Evolutionary conservation across 2,113 vertebrate species (phyloP).

Genomic region (Vireo altiloquus): DNA sequence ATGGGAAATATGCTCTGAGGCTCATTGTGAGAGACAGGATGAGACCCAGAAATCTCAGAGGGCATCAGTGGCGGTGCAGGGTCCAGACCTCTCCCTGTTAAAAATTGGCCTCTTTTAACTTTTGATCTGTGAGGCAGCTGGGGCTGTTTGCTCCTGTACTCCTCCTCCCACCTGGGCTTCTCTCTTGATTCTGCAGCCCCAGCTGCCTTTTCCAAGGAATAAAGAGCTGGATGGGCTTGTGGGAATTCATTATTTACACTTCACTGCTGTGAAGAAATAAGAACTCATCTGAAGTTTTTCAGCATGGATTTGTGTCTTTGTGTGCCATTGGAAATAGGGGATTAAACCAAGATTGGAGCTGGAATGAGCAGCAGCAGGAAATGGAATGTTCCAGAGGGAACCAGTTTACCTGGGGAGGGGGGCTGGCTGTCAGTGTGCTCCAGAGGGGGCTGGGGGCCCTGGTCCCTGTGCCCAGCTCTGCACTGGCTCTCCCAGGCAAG

Average conservation of each 20-base stretch:
- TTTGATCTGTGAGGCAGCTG: rapidly evolving
- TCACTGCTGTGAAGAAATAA: not conserved
- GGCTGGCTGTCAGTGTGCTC: not conserved
- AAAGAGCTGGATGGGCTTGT: not conserved
- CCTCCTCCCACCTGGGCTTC: not conserved
- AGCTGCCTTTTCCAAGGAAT: rapidly evolving
- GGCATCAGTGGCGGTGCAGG: rapidly evolving
- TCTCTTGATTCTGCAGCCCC: not conserved
- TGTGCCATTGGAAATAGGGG: not conserved
- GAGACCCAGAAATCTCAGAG: rapidly evolving
- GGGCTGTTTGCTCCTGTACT: not conserved
- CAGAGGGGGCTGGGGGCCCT: not conserved
- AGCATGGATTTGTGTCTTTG: not conserved
- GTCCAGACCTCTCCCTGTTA: not conserved
- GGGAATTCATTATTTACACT: not conserved
- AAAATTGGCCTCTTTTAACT: not conserved
- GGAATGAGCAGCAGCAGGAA: not conserved
- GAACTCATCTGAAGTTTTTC: not conserved
- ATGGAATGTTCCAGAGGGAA: not conserved
- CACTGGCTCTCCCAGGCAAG: not conserved
- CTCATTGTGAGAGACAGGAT: rapidly evolving
- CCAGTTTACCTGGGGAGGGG: rapidly evolving
- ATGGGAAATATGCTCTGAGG: rapidly evolving
- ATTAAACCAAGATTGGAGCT: not conserved
- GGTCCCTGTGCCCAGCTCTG: not conserved